Evolutionary conservation across 92 coral and sea anemone species (phyloP), one percentile per base, ranked within the genome.

Genomic region (Porites cylindrica): DNA sequence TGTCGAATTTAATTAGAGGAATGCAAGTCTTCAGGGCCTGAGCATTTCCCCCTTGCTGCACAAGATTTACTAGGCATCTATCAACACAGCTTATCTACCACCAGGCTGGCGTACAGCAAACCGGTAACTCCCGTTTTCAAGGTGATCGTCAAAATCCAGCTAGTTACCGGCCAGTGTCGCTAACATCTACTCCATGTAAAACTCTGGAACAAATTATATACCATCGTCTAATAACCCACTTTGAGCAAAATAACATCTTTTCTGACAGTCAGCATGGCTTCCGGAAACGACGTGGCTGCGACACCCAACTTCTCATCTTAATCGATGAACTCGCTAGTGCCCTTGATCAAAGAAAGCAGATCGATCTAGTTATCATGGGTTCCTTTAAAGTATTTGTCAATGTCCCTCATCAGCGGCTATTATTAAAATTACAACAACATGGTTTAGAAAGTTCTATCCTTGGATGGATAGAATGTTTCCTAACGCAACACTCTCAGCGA

Each of bases 131-230:
- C 65, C 5, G 19, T 61, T 12, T 61, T 8, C 67, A 82, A 82
- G 86, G 78, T 4, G 52, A 70, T 29, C 65, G 50, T 52, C 51
- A 62, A 26, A 16, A 26, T 71, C 76, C 51, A n/a, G 77, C 85
- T 10, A 71, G 26, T n/a, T 82, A 82, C 60, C 19, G 70, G 54
- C 78, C 78, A 52, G 70, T 82, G 53, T 58, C 69, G 24, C 68
- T 82, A 26, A 71, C 86, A 51, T 52, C 86, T 69, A 29, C 59
- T 65, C 69, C 68, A 51, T 52, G 78, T 32, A 69, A 24, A 54
- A 53, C 71, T 58, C 79, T 70, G 9, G 78, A 71, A 82, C 70
- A 71, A 59, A 82, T 82, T 59, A 56, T 70, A 59, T 70, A 70
- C 75, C 54, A 51, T 52, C 78, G 58, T 75, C 56, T 82, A 38